Conservation (phyloP, 2,888 invertebrate species). For the Baccha elongata region DNA sequence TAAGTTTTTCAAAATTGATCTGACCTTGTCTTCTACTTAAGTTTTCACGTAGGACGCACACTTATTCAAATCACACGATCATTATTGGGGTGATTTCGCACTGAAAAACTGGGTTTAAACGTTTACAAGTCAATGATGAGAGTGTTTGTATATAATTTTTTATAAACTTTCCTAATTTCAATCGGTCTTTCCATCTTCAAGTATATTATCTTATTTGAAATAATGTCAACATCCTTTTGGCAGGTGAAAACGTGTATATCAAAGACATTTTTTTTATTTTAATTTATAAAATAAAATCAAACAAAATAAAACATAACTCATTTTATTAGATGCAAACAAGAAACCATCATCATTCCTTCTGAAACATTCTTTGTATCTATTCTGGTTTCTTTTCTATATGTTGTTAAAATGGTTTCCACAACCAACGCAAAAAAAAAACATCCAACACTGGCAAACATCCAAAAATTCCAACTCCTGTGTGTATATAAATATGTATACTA, state of each 20-base stretch:
- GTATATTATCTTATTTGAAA: too few species aligned
- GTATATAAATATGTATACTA: conserved; percentile 7
- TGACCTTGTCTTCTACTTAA: background rate
- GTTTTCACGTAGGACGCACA: too few species aligned
- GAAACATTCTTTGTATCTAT: conserved; percentile 40
- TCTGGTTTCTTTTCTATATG: too few species aligned
- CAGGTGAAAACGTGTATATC: conserved; percentile 26
- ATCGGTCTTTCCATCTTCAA: too few species aligned
- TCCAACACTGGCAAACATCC: conserved; percentile 59
- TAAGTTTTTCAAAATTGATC: background rate
- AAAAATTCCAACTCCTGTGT: conserved; percentile 47
- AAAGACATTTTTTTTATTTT: conserved; percentile 25
- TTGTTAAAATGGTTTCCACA: conserved; percentile 39
- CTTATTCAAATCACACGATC: too few species aligned
- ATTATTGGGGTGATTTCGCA: too few species aligned
- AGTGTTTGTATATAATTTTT: too few species aligned
- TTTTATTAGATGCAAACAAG: conserved; percentile 26
- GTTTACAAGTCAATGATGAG: too few species aligned
- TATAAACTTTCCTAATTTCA: too few species aligned
- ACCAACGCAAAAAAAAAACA: background rate
- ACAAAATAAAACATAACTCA: conserved; percentile 41
- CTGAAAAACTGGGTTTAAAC: too few species aligned
- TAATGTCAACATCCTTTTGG: conserved; percentile 56
- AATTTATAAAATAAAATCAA: conserved; percentile 18
- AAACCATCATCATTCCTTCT: conserved; percentile 15